phyloP scores from a whole-genome alignment of 1,140 invertebrate genomes.

The Liolophura sinensis region DNA sequence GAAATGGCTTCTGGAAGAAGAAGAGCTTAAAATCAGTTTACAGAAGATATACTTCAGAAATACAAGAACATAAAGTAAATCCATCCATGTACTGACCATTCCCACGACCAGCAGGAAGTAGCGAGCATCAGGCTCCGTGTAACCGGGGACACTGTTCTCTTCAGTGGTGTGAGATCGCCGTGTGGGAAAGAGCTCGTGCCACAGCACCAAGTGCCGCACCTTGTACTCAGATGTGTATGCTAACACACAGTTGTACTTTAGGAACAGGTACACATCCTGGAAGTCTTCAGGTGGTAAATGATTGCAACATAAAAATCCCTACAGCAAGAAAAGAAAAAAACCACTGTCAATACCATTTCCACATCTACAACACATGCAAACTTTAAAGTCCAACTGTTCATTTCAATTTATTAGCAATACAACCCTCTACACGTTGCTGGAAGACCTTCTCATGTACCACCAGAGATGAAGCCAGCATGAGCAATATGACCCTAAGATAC shows the following conservation, averaged over 20 bases:
- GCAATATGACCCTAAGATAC: not conserved
- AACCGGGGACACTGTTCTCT: constrained; percentile 29
- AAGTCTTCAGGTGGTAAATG: constrained; percentile 41
- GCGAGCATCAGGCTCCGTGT: constrained; percentile 37
- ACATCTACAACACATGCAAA: too few species aligned
- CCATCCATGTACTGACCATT: constrained; percentile 50
- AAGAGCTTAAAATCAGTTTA: too few species aligned
- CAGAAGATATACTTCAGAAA: too few species aligned
- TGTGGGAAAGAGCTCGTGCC: constrained; percentile 40
- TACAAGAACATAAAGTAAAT: not conserved
- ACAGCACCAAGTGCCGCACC: constrained; percentile 39
- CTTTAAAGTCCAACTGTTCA: too few species aligned
- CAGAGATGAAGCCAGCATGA: too few species aligned
- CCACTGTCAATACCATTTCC: too few species aligned
- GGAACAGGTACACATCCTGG: constrained; percentile 31
- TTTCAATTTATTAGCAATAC: too few species aligned
- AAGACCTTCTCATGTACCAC: too few species aligned
- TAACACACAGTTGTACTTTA: constrained; percentile 32
- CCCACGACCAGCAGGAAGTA: constrained; percentile 58
- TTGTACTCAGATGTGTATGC: constrained; percentile 29
- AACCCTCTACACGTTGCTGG: too few species aligned
- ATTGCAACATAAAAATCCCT: constrained; percentile 43
- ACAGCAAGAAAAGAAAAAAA: constrained; percentile 7
- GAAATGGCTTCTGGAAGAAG: too few species aligned
- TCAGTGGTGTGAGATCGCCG: constrained; percentile 5